Conservation (phyloP, 2,888 invertebrate genomes). For the Eurytoma californica region DNA sequence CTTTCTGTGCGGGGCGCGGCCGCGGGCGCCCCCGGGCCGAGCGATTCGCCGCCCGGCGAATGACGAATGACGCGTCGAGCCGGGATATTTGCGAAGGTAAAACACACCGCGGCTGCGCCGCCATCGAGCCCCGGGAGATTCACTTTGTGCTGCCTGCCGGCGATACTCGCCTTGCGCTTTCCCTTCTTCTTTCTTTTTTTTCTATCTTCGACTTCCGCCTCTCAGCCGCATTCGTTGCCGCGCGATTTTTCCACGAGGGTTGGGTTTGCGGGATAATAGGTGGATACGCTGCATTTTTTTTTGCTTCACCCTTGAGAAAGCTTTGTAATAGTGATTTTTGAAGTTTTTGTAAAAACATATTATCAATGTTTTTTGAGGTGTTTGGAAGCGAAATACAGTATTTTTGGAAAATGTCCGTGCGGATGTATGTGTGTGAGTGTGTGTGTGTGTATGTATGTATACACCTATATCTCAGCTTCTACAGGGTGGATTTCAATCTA, state of each 20-base stretch:
- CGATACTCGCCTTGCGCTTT: not conserved
- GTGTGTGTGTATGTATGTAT: no score
- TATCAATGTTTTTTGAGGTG: no score
- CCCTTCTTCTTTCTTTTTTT: not conserved
- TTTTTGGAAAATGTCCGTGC: no score
- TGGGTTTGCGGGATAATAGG: not conserved
- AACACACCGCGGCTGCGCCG: not conserved
- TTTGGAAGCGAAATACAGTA: no score
- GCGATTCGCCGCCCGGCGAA: constrained; percentile 12
- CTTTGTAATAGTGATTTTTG: no score
- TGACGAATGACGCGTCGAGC: constrained; percentile 24
- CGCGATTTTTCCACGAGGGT: not conserved
- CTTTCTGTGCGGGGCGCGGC: not conserved
- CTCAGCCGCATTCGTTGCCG: not conserved
- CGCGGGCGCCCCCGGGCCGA: not conserved
- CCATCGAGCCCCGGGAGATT: not conserved
- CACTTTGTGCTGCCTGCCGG: not conserved
- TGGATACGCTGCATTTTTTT: no score
- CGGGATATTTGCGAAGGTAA: constrained; percentile 9
- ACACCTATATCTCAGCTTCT: no score
- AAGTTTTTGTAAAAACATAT: no score
- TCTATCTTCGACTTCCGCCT: not conserved
- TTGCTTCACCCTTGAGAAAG: no score
- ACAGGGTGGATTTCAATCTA: no score
- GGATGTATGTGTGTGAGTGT: no score